Evolutionary conservation across 2,888 invertebrate genomes (phyloP).

Genomic region (Drosophila sordidapex): DNA sequence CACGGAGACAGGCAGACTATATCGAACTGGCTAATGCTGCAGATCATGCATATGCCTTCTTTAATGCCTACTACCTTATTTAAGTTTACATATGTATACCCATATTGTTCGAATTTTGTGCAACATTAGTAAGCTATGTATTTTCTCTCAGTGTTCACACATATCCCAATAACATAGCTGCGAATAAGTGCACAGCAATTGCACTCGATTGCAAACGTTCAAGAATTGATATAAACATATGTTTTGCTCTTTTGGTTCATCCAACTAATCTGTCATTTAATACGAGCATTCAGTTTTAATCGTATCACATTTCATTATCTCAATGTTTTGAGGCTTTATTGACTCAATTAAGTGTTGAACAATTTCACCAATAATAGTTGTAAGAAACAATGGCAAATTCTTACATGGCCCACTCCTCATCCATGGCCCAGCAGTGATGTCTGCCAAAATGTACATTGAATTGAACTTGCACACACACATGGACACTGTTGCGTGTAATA

Average conservation of each 20-base stretch:
- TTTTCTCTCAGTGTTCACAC: not conserved
- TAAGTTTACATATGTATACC: too few species aligned
- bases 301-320: slow-evolving; percentile 50
- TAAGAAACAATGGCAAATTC: slow-evolving; percentile 61
- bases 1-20: not conserved
- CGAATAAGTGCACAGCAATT: not conserved
- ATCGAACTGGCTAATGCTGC: not conserved
- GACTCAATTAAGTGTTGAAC: slow-evolving; percentile 69
- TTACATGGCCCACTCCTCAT: slow-evolving; percentile 7
- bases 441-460: slow-evolving; percentile 65
- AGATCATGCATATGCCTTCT: not conserved
- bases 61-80: not conserved
- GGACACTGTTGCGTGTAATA: slow-evolving; percentile 67
- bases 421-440: slow-evolving; percentile 38
- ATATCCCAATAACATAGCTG: not conserved
- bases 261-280: slow-evolving; percentile 47
- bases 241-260: not conserved
- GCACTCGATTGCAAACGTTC: not conserved
- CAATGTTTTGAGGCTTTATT: slow-evolving; percentile 57
- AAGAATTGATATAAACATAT: not conserved
- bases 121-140: not conserved
- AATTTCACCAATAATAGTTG: slow-evolving; percentile 45
- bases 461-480: slow-evolving; percentile 40
- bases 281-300: slow-evolving; percentile 37
- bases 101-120: not conserved